Evolutionary conservation across 2,113 vertebrate species (phyloP).

Genomic region (Colistium nudipinnis): DNA sequence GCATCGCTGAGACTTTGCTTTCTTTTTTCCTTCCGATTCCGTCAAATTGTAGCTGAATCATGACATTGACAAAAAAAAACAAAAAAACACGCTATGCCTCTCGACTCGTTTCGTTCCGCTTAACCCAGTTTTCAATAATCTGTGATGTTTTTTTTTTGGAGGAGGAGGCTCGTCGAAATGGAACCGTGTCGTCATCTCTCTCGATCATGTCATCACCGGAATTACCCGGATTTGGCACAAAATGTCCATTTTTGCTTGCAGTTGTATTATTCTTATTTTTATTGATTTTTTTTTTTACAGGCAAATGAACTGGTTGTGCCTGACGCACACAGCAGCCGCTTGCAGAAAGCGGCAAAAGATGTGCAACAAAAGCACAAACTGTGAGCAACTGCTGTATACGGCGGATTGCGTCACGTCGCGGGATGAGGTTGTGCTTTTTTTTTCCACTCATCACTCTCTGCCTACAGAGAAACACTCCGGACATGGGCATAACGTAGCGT

Average conservation of each 20-base stretch:
- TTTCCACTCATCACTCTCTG: too few species aligned
- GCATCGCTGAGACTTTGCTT: background rate
- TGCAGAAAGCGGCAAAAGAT: constrained; percentile 8
- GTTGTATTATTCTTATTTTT: too few species aligned
- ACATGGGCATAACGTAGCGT: too few species aligned
- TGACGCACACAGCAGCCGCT: constrained; percentile 4
- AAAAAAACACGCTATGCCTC: too few species aligned
- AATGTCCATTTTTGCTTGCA: background rate
- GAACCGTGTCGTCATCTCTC: constrained; percentile 9
- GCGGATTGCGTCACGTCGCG: too few species aligned
- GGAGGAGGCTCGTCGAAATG: background rate
- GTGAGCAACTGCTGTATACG: background rate
- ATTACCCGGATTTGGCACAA: background rate
- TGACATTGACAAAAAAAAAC: background rate
- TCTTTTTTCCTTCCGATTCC: background rate
- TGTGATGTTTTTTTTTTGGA: background rate
- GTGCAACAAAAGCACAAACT: background rate
- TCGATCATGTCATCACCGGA: constrained; percentile 22
- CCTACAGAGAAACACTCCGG: too few species aligned
- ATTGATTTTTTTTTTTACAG: background rate
- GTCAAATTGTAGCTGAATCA: background rate
- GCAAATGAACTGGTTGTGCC: background rate
- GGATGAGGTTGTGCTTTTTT: too few species aligned
- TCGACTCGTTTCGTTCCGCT: background rate
- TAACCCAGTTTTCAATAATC: background rate